These are phyloP conservation scores for Zoanthus sansibaricus DNA, from an alignment of 92 coral and sea anemone species.

Conservation along the genomic window DNA sequence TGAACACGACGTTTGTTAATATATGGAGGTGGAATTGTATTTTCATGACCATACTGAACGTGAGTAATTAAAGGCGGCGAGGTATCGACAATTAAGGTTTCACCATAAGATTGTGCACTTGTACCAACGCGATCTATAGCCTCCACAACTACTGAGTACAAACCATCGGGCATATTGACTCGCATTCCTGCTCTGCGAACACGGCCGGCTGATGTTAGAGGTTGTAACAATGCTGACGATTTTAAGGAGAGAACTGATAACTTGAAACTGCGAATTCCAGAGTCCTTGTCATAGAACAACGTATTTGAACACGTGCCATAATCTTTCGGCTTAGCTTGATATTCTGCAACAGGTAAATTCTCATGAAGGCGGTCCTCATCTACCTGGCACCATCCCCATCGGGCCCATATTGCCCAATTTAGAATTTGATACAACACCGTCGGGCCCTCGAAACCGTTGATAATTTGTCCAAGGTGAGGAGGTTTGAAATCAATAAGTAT, in stretches of 20 bases:
- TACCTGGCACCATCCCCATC: slow-evolving; percentile 96
- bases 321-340: slow-evolving; percentile 32
- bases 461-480: slow-evolving; percentile 86
- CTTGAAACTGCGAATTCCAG: slow-evolving; percentile 83
- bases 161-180: slow-evolving; percentile 82
- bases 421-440: slow-evolving; percentile 87
- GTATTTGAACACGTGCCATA: slow-evolving; percentile 62
- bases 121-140: slow-evolving; percentile 90
- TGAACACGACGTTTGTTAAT: slow-evolving; percentile 42
- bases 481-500: slow-evolving; percentile 89
- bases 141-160: slow-evolving; percentile 86
- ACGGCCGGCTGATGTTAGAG: slow-evolving; percentile 73
- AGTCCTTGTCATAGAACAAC: slow-evolving; percentile 85
- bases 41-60: slow-evolving; percentile 78
- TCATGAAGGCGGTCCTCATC: slow-evolving; percentile 69
- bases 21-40: slow-evolving; percentile 50
- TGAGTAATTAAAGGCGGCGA: slow-evolving; percentile 74
- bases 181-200: slow-evolving; percentile 83
- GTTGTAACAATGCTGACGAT: slow-evolving; percentile 59
- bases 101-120: slow-evolving; percentile 69
- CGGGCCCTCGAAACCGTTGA: slow-evolving; percentile 84
- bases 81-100: slow-evolving; percentile 85
- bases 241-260: slow-evolving; percentile 82
- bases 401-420: slow-evolving; percentile 93
- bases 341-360: slow-evolving; percentile 11